A percentile compares a stretch with the other conserved stretches of the same genome.
These are phyloP conservation scores for Echinarachnius parma DNA, from an alignment of 53 echinoderm and acorn worm genomes.

Conservation along the genomic window DNA sequence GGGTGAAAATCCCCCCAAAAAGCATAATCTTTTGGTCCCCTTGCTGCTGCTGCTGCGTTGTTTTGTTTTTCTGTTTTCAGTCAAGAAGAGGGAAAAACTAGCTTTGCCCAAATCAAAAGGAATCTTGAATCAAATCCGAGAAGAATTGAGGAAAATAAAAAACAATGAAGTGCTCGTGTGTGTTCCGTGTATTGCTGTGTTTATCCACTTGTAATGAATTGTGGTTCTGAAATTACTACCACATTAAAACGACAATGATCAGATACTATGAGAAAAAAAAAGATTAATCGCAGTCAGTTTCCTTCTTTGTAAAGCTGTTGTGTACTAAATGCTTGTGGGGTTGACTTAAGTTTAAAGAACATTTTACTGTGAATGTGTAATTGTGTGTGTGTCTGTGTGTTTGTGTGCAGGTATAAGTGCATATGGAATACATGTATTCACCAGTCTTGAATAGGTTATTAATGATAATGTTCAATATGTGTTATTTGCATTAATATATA, in stretches of 20 bases:
- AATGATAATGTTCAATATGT: no score
- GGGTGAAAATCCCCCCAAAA: background rate
- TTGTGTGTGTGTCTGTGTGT: background rate
- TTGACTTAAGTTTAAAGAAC: background rate
- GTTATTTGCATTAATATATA: no score
- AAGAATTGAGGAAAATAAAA: background rate
- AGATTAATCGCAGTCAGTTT: background rate
- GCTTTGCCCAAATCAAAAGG: slow-evolving; percentile 31
- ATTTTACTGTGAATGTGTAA: background rate
- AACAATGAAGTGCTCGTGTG: slow-evolving; percentile 41
- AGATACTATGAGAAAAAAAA: slow-evolving; percentile 37
- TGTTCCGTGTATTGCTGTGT: slow-evolving; percentile 46
- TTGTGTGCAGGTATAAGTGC: background rate
- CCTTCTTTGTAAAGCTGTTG: background rate
- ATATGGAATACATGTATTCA: no score
- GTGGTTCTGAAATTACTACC: slow-evolving; percentile 48
- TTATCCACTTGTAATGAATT: slow-evolving; percentile 16
- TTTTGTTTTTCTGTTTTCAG: background rate
- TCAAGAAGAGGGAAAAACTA: background rate
- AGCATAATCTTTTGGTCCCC: slow-evolving; percentile 1
- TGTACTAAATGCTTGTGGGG: background rate
- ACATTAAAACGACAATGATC: slow-evolving; percentile 45
- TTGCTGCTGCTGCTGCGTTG: slow-evolving; percentile 1
- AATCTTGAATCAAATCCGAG: slow-evolving; percentile 2
- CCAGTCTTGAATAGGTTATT: no score